Evolutionary conservation across 2,888 invertebrate genomes (phyloP), one percentile per base, ranked within the genome.

Genomic region (Marasmarcha lunaedactyla): DNA sequence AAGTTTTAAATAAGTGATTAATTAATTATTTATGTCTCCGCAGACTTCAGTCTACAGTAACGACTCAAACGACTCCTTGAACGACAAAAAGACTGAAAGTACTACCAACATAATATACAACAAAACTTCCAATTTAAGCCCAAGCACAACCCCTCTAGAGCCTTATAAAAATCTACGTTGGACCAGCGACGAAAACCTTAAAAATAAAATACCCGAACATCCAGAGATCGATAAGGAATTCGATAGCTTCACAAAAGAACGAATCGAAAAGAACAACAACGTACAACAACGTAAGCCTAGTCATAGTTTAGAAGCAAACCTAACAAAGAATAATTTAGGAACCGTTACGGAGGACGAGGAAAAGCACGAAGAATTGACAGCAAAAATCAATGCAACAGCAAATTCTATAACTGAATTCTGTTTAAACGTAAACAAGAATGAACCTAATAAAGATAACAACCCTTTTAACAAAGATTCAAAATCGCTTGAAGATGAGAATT

Each of bases 221-320:
- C 62, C 59, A 40, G 67, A 67, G 42, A 52, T 83, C 0, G 84
- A 85, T 48, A 58, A 85, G 53, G 84, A 86, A 62, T 64, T 86
- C 48, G 70, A 85, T 54, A 54, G 74, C 51, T 71, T 86, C 50
- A 71, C 69, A 41, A 66, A 81, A 72, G 65, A 74, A 59, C 51
- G 87, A 58, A 55, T 79, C 26, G 74, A 72, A 38, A 65, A 56
- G 38, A 58, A 41, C 57, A 46, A 26, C 0, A 42, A 55, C 1
- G 74, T 48, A 63, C 68, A 55, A 46, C 54, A 47, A 48, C 66
- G 14, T 41, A 67, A 69, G 25, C 45, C 51, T 35, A 52, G 46
- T 42, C 59, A 58, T 34, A 52, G 53, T 12, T 63, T 58, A 15
- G 70, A 77, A 1, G 63, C 62, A 15, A 50, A 68, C 1, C 44